Evolutionary conservation across 1,140 invertebrate genomes (phyloP), one percentile per base, ranked within the genome.

Genomic region (Drosophila obscura): DNA sequence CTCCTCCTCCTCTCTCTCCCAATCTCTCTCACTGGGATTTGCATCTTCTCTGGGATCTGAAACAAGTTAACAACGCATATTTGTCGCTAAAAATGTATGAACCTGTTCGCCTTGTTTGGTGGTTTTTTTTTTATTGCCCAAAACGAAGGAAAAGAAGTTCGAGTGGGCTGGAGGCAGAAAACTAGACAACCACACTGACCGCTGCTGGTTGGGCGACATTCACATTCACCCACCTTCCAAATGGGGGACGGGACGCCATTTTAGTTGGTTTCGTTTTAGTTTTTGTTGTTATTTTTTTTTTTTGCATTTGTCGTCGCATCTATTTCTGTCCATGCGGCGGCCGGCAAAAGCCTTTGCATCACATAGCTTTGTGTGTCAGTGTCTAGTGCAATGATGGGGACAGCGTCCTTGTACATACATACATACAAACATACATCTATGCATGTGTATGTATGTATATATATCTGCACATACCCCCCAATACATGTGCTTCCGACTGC

Each of bases 81-180:
- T 80, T 84, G 76, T 84, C 73, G 80, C 73, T 52, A 55, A 75
- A 68, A 79, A 58, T 69, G 11, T 68, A 61, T 88, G 84, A 88
- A 88, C 83, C 83, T 88, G 83, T 88, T 88, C 68, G 73, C 84
- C 83, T 81, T 78, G 80, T 85, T 80, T 77, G 64, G 35, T 69
- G 22, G 22, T 68, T 80, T 39, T 73, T 80, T 85, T 68, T 80
- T 39, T 73, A 73, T 85, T 62, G 62, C 55, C 64, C 49, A 80
- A 80, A 63, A 53, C 24, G 45, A 53, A 65, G 57, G 63, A 62
- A 67, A 39, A 59, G 60, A 62, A 67, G 46, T 57, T 66, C 65
- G 66, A 62, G 64, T 83, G 65, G 56, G 79, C 65, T 60, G 67
- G 80, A 66, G 82, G 68, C 56, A 57, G 74, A 43, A 11, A 39